phyloP scores from a whole-genome alignment of 2,888 invertebrate genomes.

The Lissocephala sabroskyi region DNA sequence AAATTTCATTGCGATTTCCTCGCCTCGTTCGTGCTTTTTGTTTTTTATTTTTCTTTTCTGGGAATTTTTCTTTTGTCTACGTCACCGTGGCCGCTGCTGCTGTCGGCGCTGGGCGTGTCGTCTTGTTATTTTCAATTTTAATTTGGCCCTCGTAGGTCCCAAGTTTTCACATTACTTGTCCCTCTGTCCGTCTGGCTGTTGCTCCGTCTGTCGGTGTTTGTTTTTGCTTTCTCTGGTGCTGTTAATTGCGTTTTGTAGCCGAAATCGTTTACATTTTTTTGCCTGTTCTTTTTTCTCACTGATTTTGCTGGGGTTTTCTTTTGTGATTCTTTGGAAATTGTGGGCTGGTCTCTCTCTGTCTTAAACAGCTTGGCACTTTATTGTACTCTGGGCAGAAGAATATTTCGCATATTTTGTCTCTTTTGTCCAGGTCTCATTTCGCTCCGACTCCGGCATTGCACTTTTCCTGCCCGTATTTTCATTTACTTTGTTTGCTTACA shows the following conservation, averaged over 20 bases:
- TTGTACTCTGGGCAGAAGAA: too few relatives aligned
- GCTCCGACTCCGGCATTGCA: conserved; percentile 15
- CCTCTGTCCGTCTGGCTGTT: neutral
- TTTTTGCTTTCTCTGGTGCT: conserved; percentile 5
- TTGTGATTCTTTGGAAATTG: conserved; percentile 18
- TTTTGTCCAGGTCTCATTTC: too few relatives aligned
- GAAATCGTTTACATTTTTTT: conserved; percentile 37
- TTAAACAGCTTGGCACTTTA: conserved; percentile 31
- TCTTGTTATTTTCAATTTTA: conserved; percentile 29
- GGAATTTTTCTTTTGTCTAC: conserved; percentile 1
- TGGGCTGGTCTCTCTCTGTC: neutral
- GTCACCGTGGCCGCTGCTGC: too few relatives aligned
- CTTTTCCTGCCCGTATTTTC: conserved; percentile 25
- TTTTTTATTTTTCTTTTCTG: conserved; percentile 2
- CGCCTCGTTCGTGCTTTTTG: conserved; percentile 12
- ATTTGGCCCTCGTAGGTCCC: too few relatives aligned
- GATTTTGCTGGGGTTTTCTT: neutral
- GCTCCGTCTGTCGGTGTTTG: neutral
- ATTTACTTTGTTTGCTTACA: conserved; percentile 29
- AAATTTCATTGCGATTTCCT: conserved; percentile 54
- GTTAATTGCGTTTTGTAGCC: conserved; percentile 11
- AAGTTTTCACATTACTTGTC: too few relatives aligned
- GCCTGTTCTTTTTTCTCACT: conserved; percentile 17
- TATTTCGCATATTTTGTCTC: conserved; percentile 7
- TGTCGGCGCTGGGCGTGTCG: too few relatives aligned